These are phyloP conservation scores for Apostichopus japonicus DNA, from an alignment of 35 echinoderm and acorn worm species.

Conservation along the genomic window DNA sequence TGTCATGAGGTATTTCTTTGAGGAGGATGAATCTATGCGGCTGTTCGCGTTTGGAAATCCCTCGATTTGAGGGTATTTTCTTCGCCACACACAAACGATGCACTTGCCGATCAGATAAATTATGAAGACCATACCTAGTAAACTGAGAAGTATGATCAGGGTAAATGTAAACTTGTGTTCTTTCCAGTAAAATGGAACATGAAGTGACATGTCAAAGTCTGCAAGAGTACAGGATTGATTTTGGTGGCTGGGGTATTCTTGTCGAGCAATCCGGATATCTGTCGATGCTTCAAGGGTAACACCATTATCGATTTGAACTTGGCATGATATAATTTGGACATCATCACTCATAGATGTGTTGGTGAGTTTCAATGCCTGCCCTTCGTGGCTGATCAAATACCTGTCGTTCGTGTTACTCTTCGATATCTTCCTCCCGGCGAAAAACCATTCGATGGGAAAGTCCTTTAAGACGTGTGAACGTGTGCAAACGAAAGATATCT, in stretches of 20 bases:
- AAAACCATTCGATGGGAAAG: conserved; percentile 21
- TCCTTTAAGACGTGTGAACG: conserved; percentile 10
- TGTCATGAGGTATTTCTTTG: conserved; percentile 8
- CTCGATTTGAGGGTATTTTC: conserved; percentile 15
- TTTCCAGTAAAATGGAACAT: conserved; percentile 13
- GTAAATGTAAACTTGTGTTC: neutral
- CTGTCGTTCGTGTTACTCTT: conserved; percentile 26
- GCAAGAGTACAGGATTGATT: conserved; percentile 2
- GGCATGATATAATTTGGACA: conserved; percentile 39
- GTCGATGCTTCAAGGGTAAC: conserved; percentile 35
- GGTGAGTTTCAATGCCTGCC: neutral
- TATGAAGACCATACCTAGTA: conserved; percentile 16
- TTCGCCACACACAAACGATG: conserved; percentile 7
- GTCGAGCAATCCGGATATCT: neutral
- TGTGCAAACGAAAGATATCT: conserved; percentile 37
- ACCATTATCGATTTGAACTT: conserved; percentile 29
- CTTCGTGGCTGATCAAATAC: conserved; percentile 21
- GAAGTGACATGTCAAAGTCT: neutral
- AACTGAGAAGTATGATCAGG: neutral
- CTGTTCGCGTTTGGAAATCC: conserved; percentile 12
- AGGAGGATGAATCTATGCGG: conserved; percentile 27
- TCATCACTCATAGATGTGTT: conserved; percentile 17
- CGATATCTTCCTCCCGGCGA: conserved; percentile 23
- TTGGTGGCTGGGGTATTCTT: neutral
- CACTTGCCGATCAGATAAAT: conserved; percentile 15